Conservation (phyloP, 2,113 vertebrate genomes). For the Spizaetus ornatus region DNA sequence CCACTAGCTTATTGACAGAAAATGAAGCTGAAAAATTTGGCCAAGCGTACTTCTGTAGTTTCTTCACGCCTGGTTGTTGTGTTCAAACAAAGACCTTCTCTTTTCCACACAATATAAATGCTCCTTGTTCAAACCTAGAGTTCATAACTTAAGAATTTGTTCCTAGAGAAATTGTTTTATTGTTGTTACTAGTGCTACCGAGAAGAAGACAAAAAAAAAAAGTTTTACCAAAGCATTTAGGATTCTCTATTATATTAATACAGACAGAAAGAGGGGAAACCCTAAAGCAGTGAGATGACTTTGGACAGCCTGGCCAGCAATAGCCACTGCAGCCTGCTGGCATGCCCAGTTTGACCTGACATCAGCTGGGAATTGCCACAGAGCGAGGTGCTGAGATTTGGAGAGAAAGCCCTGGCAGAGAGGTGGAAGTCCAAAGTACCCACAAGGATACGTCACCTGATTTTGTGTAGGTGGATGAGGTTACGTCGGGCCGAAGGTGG, state of each 20-base stretch:
- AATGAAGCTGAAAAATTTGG: constrained; percentile 22
- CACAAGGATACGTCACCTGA: neutral
- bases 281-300: neutral
- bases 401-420: neutral
- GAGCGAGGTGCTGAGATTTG: neutral
- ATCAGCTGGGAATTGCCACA: neutral
- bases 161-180: neutral
- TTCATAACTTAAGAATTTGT: neutral
- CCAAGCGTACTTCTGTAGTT: constrained; percentile 3
- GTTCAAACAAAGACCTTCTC: constrained; percentile 36
- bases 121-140: neutral
- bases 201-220: neutral
- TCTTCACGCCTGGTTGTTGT: neutral
- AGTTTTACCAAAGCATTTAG: neutral
- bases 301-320: neutral
- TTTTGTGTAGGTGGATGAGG: neutral
- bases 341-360: neutral
- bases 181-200: neutral
- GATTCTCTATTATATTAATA: neutral
- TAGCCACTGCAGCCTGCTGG: neutral
- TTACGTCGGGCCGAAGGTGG: neutral
- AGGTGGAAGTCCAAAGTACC: neutral
- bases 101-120: neutral
- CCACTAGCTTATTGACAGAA: neutral
- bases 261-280: neutral